Conservation (phyloP, 2,113 vertebrate species). For the Myxocyprinus asiaticus region DNA sequence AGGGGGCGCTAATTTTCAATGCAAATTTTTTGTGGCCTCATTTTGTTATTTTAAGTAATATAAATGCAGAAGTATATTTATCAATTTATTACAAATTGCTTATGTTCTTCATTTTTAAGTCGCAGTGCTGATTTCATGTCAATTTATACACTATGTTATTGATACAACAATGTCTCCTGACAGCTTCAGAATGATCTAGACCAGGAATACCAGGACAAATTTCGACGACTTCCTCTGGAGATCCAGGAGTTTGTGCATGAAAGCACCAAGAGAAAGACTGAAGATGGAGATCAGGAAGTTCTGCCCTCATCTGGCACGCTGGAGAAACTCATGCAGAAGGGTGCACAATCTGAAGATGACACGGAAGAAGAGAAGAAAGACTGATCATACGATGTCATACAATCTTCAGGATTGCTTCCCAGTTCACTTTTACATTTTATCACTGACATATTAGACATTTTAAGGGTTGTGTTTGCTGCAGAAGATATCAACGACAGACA, state of each 20-base stretch:
- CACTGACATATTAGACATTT: not conserved
- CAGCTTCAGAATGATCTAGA: constrained; percentile 95
- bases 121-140: not conserved
- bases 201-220: constrained; percentile 98
- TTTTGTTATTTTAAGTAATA: too few relatives aligned
- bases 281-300: constrained; percentile 71
- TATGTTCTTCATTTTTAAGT: too few relatives aligned
- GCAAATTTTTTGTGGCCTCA: too few relatives aligned
- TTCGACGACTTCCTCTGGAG: constrained; percentile 94
- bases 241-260: constrained; percentile 98
- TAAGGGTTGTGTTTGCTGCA: not conserved
- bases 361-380: constrained; percentile 72
- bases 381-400: constrained; percentile 4
- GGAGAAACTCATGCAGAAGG: constrained; percentile 86
- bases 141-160: too few relatives aligned
- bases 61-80: too few relatives aligned
- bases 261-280: constrained; percentile 89
- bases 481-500: not conserved
- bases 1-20: too few relatives aligned
- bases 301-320: constrained; percentile 58
- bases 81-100: too few relatives aligned
- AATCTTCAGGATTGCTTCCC: constrained; percentile 28
- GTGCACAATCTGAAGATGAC: constrained; percentile 84
- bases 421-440: constrained; percentile 3
- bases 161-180: constrained; percentile 1